Conservation (phyloP, 2,888 invertebrate genomes). For the Itoplectis maculator region DNA sequence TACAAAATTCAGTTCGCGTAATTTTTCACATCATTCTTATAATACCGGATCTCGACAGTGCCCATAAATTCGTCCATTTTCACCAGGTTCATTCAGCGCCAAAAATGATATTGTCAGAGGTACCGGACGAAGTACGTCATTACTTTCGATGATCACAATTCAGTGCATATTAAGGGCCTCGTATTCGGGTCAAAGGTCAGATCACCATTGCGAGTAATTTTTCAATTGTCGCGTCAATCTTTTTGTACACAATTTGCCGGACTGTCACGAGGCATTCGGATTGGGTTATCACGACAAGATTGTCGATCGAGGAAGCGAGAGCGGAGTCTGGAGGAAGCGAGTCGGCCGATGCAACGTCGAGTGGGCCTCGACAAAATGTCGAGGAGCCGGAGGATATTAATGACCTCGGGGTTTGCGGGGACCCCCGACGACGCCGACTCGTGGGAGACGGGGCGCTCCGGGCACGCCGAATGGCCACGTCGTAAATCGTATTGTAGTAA, state of each 20-base stretch:
- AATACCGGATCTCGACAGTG: too few relatives aligned
- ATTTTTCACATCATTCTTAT: too few relatives aligned
- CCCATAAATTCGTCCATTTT: too few relatives aligned
- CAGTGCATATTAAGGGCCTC: too few relatives aligned
- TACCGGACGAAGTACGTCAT: too few relatives aligned
- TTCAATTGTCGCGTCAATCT: not conserved
- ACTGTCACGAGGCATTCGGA: conserved; percentile 1
- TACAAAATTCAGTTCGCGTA: too few relatives aligned
- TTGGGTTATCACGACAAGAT: conserved; percentile 10
- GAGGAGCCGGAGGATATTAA: conserved; percentile 54
- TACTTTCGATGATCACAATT: too few relatives aligned
- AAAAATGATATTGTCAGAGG: too few relatives aligned
- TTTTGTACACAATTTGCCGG: not conserved
- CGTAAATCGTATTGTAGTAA: conserved; percentile 56
- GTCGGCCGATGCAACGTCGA: conserved; percentile 41
- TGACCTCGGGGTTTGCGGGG: conserved; percentile 48
- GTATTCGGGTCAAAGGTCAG: not conserved
- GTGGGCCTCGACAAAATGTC: conserved; percentile 56
- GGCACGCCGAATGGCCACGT: conserved; percentile 31
- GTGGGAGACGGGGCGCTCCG: conserved; percentile 34
- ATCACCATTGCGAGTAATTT: not conserved
- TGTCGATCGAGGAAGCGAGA: conserved; percentile 32
- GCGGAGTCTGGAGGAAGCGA: conserved; percentile 7
- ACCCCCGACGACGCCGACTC: conserved; percentile 36
- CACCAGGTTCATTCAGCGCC: too few relatives aligned